These are phyloP conservation scores for Pangasianodon hypophthalmus DNA, from an alignment of 2,113 vertebrate species.

Conservation along the genomic window DNA sequence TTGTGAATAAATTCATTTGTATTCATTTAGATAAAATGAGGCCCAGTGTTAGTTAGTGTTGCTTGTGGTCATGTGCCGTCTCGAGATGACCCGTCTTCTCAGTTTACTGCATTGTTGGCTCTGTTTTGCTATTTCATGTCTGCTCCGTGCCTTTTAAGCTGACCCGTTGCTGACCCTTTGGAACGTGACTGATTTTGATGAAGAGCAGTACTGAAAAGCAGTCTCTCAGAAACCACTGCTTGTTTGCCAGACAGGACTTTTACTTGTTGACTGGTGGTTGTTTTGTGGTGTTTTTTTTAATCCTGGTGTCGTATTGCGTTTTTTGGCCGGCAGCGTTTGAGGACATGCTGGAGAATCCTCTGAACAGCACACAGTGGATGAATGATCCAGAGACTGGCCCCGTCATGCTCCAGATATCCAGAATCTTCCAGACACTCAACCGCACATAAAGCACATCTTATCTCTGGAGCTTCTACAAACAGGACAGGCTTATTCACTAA, in stretches of 20 bases:
- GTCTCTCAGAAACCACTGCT: neutral
- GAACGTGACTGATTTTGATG: neutral
- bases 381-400: constrained; percentile 97
- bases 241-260: neutral
- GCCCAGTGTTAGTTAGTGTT: neutral
- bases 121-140: neutral
- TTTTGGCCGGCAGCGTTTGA: constrained; percentile 82
- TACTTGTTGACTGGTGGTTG: neutral
- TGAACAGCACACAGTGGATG: constrained; percentile 99
- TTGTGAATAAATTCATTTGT: neutral
- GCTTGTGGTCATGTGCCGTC: neutral
- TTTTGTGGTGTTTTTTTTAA: neutral
- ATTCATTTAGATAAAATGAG: neutral
- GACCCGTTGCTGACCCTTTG: neutral
- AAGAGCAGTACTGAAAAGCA: neutral
- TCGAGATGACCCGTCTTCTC: neutral
- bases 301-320: neutral
- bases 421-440: constrained; percentile 99
- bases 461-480: constrained; percentile 7
- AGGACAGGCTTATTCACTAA: constrained; percentile 37
- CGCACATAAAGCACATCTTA: constrained; percentile 81
- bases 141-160: neutral
- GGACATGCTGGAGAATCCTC: constrained; percentile 98
- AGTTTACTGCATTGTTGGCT: neutral
- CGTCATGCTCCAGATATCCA: constrained; percentile 97